A percentile compares a stretch with the other conserved stretches of the same genome.
These are phyloP conservation scores for Griposia aprilina DNA, from an alignment of 2,888 invertebrate genomes.

Conservation along the genomic window DNA sequence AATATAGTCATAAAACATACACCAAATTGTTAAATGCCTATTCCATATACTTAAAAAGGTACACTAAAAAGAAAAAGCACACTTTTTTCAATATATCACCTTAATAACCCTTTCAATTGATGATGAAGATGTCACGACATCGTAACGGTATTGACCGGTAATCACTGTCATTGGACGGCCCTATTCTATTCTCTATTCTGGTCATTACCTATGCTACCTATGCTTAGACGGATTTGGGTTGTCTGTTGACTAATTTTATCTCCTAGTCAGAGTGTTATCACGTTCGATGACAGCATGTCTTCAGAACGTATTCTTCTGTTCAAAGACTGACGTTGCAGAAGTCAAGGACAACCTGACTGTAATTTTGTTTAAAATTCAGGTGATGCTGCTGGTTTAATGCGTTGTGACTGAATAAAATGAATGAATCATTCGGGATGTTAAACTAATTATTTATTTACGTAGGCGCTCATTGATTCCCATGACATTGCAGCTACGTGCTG, in stretches of 20 bases:
- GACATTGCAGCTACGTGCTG: background rate
- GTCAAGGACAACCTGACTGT: background rate
- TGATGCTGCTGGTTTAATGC: background rate
- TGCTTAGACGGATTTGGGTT: background rate
- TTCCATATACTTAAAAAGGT: too few species aligned
- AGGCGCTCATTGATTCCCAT: background rate
- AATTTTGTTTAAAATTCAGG: background rate
- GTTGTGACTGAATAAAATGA: background rate
- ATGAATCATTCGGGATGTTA: slow-evolving; percentile 25
- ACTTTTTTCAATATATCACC: too few species aligned
- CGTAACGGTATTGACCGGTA: too few species aligned
- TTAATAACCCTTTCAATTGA: background rate
- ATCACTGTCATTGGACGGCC: too few species aligned
- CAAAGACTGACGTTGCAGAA: background rate
- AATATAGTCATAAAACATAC: too few species aligned
- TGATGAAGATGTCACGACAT: background rate
- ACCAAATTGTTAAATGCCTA: too few species aligned
- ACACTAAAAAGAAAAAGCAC: too few species aligned
- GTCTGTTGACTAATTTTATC: background rate
- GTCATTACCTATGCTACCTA: background rate
- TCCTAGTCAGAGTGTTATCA: background rate
- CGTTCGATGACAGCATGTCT: background rate
- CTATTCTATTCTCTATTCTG: background rate
- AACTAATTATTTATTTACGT: slow-evolving; percentile 10
- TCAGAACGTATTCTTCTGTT: background rate